Percentiles rank a stretch among this genome's conserved stretches.
Evolutionary conservation across 2,888 invertebrate genomes (phyloP).

Genomic region (Eurytoma californica): DNA sequence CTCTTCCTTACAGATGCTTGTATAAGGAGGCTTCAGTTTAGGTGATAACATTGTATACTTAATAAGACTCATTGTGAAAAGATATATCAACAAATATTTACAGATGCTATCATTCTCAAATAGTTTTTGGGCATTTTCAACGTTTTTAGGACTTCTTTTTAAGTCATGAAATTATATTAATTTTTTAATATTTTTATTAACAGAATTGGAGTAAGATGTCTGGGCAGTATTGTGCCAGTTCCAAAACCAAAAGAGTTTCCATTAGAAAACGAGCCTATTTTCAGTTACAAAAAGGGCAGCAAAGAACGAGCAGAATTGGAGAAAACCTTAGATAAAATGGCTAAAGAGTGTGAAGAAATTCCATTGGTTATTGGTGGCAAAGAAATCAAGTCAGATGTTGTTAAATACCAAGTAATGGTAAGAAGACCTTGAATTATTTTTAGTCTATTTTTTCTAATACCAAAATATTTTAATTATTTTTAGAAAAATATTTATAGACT

Average conservation of each 20-base stretch:
- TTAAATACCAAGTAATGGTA: conserved; percentile 86
- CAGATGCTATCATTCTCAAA: conserved; percentile 29
- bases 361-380: conserved; percentile 98
- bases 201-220: conserved; percentile 75
- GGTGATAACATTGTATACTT: conserved; percentile 59
- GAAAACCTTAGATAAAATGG: conserved; percentile 81
- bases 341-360: conserved; percentile 85
- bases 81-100: conserved; percentile 61
- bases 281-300: conserved; percentile 89
- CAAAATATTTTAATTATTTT: neutral
- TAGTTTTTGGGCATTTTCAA: neutral
- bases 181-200: conserved; percentile 52
- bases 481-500: neutral
- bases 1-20: conserved; percentile 37
- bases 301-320: conserved; percentile 86
- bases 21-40: conserved; percentile 35
- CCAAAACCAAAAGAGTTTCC: conserved; percentile 81
- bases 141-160: conserved; percentile 52
- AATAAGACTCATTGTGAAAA: conserved; percentile 22
- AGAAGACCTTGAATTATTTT: conserved; percentile 54
- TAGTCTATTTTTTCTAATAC: conserved; percentile 10
- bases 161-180: conserved; percentile 15
- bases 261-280: conserved; percentile 87
- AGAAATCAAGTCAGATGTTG: conserved; percentile 85
- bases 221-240: conserved; percentile 82